A percentile compares a stretch with the other conserved stretches of the same genome.
Evolutionary conservation across 2,113 vertebrate genomes (phyloP).

Genomic region (Podiceps cristatus): DNA sequence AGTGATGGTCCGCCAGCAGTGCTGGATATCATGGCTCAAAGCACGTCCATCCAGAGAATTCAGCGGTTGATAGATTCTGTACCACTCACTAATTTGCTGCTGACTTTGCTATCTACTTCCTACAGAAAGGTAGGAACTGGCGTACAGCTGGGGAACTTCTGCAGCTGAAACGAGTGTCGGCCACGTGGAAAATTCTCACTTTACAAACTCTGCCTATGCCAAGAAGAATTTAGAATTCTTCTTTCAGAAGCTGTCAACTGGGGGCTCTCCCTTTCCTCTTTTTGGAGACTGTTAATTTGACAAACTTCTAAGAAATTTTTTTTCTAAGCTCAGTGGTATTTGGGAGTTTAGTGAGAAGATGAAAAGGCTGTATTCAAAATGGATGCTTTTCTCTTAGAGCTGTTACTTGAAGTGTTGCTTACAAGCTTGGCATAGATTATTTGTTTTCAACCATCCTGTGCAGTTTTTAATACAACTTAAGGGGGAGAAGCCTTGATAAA

Average conservation of each 20-base stretch:
- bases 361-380: not conserved
- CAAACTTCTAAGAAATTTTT: not conserved
- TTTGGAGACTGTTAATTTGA: not conserved
- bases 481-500: not conserved
- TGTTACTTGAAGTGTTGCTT: not conserved
- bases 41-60: conserved; percentile 96
- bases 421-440: not conserved
- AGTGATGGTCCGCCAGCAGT: conserved; percentile 94
- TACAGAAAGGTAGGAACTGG: conserved; percentile 90
- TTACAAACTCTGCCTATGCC: not conserved
- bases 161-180: not conserved
- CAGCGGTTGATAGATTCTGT: conserved; percentile 96
- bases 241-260: not conserved
- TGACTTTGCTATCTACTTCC: conserved; percentile 93
- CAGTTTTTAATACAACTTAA: not conserved
- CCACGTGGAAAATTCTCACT: not conserved
- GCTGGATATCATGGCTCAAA: conserved; percentile 95
- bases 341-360: not conserved
- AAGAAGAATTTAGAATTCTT: not conserved
- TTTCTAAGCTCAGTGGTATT: not conserved
- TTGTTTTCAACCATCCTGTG: not conserved
- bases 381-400: not conserved
- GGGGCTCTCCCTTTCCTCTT: not conserved
- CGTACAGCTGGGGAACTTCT: not conserved
- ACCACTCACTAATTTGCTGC: conserved; percentile 93